Evolutionary conservation across 2,113 vertebrate species (phyloP), one percentile per base, ranked within the genome.

Genomic region (Hymenochirus boettgeri): DNA sequence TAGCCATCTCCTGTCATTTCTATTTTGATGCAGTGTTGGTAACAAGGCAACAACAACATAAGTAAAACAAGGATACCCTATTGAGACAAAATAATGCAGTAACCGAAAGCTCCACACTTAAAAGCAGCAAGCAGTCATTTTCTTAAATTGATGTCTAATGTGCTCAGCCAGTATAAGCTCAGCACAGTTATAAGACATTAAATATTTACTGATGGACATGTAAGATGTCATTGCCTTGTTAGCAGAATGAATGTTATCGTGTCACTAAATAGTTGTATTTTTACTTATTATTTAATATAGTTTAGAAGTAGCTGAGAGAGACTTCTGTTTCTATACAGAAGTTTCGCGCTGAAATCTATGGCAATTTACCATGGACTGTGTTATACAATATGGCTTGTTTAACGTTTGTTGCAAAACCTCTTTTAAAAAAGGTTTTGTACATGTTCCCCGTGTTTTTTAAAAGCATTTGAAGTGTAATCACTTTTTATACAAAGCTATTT

Each of bases 31-130:
- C 27, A 27, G 37, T 4, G 35, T n/a, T 52, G 19, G 56, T 60
- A 60, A 51, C 57, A 69, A 18, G 47, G 57, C 24, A 69, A 60
- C 65, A 69, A 60, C 59, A 69, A n/a, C 53, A 23, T 13, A 60
- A 53, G 48, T 69, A 69, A 69, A 69, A 56, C 59, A 59, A 64
- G 56, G 57, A 51, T 23, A 21, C 26, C 47, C 65, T 19, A 60
- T 69, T 69, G 65, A 42, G 56, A 69, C 27, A 60, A 53, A 69
- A n/a, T n/a, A n/a, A 59, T 69, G 37, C 35, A 42, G 45, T 45
- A 57, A 15, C 24, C n/a, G 22, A 60, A 59, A 53, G 24, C 6
- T 54, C 33, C 26, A 45, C 65, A 35, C 24, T 53, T 19, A 22
- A 3, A 27, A 59, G 31, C 46, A 59, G 64, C 64, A 17, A 37